Evolutionary conservation across 1,140 invertebrate species (phyloP), one percentile per base, ranked within the genome.

Genomic region (Microplitis mediator): DNA sequence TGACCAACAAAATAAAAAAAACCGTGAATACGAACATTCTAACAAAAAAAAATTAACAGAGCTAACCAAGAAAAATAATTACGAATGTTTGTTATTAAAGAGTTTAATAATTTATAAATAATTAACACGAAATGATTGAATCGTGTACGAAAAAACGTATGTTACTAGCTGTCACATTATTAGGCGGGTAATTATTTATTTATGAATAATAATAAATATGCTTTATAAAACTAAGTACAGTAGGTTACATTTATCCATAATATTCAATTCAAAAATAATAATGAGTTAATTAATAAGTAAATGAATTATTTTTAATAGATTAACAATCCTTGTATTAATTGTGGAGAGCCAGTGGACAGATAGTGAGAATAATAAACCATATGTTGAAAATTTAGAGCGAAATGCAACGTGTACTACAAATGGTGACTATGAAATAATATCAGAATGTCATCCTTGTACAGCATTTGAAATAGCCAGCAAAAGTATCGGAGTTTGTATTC

Each of bases 391-490:
- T 76, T 90, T 92, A 13, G 93, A 93, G 81, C 92, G 93, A 69
- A 94, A 93, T 81, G 92, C 92, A 3, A 92, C 91, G 32, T 95
- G 94, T 83, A 91, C 90, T 87, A 84, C 89, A 31, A 90, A 89
- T 77, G 93, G 95, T 81, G 86, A 90, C 14, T 94, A 90, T 77
- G 88, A 90, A 66, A 85, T 95, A 35, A 85, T 94, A 14, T 90
- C 90, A 72, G 91, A 93, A 82, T 95, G 94, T 80, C 92, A 94
- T 87, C 93, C 92, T 8, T 96, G 95, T 82, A 91, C 92, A 79
- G 91, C 91, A 63, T 93, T 92, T 84, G 92, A 93, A 86, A 90
- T 93, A 73, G 89, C 90, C 6, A 94, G 92, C 76, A 89, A 91
- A 85, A 93, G 90, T 78, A 87, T 92, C 6, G 89, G 89, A 54